Percentiles rank a stretch among this genome's conserved stretches.
phyloP scores from a whole-genome alignment of 2,797 vertebrate genomes.

The Babyrousa celebensis region DNA sequence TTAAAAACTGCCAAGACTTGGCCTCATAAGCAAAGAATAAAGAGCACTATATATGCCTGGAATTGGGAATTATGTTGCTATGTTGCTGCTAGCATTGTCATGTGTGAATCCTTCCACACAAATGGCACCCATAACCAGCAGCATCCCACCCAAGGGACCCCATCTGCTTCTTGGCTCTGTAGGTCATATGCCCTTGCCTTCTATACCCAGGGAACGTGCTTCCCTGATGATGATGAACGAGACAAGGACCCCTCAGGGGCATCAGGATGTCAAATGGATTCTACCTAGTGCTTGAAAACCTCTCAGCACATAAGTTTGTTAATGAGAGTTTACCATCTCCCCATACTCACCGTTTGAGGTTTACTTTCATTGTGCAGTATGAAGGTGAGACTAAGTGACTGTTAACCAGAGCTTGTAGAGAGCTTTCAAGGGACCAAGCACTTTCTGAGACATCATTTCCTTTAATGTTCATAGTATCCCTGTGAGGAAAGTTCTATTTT shows the following conservation, averaged over 20 bases:
- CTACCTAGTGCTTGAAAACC: background rate
- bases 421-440: background rate
- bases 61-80: background rate
- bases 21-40: background rate
- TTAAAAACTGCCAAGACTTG: background rate
- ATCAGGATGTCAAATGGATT: background rate
- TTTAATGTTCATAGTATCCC: background rate
- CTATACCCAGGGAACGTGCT: background rate
- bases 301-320: background rate
- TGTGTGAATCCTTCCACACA: background rate
- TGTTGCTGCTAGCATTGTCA: background rate
- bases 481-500: background rate
- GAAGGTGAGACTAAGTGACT: background rate
- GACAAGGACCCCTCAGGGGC: background rate
- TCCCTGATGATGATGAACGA: background rate
- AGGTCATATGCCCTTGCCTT: background rate
- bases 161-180: background rate
- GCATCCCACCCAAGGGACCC: too few species aligned
- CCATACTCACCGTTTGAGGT: background rate
- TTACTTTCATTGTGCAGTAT: background rate
- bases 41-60: background rate
- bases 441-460: background rate
- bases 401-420: background rate
- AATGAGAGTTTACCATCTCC: background rate
- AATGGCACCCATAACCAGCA: background rate